Evolutionary conservation across 2,888 invertebrate species (phyloP).

Genomic region (Oligia strigilis): DNA sequence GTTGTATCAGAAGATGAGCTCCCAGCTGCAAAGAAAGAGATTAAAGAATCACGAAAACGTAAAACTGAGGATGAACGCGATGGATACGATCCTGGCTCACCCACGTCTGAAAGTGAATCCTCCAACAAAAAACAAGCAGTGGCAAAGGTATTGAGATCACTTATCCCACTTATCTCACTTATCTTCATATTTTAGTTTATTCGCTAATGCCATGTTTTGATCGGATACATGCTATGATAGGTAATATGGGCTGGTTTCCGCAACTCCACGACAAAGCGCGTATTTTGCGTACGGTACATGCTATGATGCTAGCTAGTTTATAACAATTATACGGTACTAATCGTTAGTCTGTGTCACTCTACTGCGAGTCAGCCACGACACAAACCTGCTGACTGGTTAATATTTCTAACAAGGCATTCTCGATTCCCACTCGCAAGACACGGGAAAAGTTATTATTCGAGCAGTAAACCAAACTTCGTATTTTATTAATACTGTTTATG

Average conservation of each 20-base stretch:
- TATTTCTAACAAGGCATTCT: not conserved
- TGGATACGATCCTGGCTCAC: constrained; percentile 95
- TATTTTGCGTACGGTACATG: too few species aligned
- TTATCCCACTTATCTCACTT: not conserved
- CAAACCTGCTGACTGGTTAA: not conserved
- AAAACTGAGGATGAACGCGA: constrained; percentile 90
- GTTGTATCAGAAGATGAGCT: constrained; percentile 96
- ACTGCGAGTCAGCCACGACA: not conserved
- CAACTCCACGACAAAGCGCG: too few species aligned
- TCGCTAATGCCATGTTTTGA: not conserved
- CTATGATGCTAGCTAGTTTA: not conserved
- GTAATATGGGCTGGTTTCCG: too few species aligned
- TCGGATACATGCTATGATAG: not conserved
- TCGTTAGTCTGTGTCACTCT: not conserved
- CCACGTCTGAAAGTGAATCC: constrained; percentile 94
- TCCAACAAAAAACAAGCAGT: constrained; percentile 91
- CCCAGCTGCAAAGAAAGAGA: constrained; percentile 92
- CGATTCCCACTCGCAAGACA: not conserved
- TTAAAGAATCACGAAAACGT: constrained; percentile 89
- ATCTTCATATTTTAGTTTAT: not conserved
- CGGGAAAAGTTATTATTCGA: not conserved
- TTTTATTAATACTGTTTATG: not conserved
- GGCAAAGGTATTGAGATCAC: constrained; percentile 78
- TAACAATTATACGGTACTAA: not conserved
- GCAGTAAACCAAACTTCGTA: not conserved